These are phyloP conservation scores for Tamandua tetradactyla DNA, from an alignment of 2,797 vertebrate species.

Conservation along the genomic window DNA sequence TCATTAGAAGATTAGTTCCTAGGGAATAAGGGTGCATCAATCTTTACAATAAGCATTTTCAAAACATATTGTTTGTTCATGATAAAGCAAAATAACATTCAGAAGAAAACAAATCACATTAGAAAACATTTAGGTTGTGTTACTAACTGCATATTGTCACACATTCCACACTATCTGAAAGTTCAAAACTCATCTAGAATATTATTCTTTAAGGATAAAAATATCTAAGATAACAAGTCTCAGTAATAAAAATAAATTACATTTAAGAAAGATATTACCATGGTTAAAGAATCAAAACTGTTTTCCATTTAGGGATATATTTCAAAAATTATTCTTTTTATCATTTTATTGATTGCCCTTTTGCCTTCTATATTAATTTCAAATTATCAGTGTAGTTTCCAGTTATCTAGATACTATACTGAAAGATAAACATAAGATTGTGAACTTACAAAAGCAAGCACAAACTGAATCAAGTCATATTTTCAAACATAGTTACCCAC, in stretches of 20 bases:
- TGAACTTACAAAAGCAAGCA: background rate
- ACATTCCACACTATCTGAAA: background rate
- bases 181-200: background rate
- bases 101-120: background rate
- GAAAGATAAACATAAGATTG: background rate
- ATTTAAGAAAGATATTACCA: slow-evolving; percentile 10
- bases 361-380: background rate
- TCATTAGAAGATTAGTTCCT: slow-evolving; percentile 1
- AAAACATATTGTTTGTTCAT: background rate
- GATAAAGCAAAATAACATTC: slow-evolving; percentile 15
- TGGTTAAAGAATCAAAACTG: background rate
- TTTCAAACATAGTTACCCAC: background rate
- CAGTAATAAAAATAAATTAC: background rate
- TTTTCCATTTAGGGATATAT: background rate
- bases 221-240: background rate
- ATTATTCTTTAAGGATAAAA: background rate
- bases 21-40: background rate
- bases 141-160: background rate
- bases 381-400: background rate
- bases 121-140: background rate
- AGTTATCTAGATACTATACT: background rate
- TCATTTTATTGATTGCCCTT: background rate
- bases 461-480: background rate
- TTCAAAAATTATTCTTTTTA: background rate
- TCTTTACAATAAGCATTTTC: background rate